Percentiles rank a stretch among this genome's conserved stretches.
Evolutionary conservation across 2,113 vertebrate genomes (phyloP).

Genomic region (Xiphophorus maculatus): DNA sequence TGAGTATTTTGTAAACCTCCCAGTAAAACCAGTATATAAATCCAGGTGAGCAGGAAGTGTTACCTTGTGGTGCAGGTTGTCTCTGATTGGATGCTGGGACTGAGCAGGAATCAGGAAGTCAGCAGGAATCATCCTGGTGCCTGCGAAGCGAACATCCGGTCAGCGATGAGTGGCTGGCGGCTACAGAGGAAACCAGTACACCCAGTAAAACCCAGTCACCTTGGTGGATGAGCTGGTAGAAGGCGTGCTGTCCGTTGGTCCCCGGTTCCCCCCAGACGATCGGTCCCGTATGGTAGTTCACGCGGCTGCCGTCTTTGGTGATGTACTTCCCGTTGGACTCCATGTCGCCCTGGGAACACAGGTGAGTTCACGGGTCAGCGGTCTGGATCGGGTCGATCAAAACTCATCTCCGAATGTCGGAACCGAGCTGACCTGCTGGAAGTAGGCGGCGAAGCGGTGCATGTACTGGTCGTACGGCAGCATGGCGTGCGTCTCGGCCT

Average conservation of each 20-base stretch:
- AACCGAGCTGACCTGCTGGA: conserved; percentile 89
- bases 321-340: conserved; percentile 97
- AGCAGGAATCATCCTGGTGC: conserved; percentile 94
- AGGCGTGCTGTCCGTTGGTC: conserved; percentile 97
- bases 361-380: neutral
- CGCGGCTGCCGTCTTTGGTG: conserved; percentile 86
- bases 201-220: conserved; percentile 70
- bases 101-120: conserved; percentile 96
- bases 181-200: neutral
- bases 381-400: neutral
- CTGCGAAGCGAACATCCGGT: conserved; percentile 64
- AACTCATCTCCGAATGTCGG: neutral
- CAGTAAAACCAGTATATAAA: neutral
- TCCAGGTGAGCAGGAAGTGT: conserved; percentile 10
- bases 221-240: conserved; percentile 99
- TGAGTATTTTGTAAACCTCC: too few relatives aligned
- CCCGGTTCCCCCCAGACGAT: conserved; percentile 98
- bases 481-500: conserved; percentile 92
- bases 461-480: conserved; percentile 98
- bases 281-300: conserved; percentile 91
- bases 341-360: conserved; percentile 89
- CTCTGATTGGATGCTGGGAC: conserved; percentile 91
- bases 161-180: neutral
- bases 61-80: conserved; percentile 95
- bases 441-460: conserved; percentile 97